Evolutionary conservation across 92 coral and sea anemone genomes (phyloP), one percentile per base, ranked within the genome.

Genomic region (Isaurus tuberculatus): DNA sequence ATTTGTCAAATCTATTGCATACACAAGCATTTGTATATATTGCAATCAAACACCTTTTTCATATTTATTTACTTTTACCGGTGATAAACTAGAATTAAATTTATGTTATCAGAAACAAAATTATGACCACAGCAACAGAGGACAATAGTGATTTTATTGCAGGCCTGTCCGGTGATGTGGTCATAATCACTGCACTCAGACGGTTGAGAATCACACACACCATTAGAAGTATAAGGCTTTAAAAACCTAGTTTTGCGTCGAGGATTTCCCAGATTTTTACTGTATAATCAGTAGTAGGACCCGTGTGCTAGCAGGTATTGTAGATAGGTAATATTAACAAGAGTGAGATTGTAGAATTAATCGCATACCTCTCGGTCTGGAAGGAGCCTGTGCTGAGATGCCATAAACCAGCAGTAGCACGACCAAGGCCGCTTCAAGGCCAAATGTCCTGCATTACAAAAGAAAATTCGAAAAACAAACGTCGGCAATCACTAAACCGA

Each of bases 381-480:
- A 74, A 72, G 70, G 89, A 92, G 91, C 97, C 92, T 86, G 97
- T 89, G 94, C 89, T 86, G 91, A 93, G 88, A 91, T 86, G 77
- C 94, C 97, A 77, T 84, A 86, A 61, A 86, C 80, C 82, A 77
- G 68, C 86, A 90, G 55, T 74, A 93, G 80, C 82, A 91, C 83
- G 88, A 85, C 48, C 73, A 93, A 65, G 85, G 93, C 90, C 74
- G 87, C 84, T 77, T 91, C 80, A 66, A 88, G 68, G 80, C 94
- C 92, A 71, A 83, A 73, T 70, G 91, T 72, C 93, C 97, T 93
- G 88, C 46, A 81, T 43, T 53, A 36, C 67, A 79, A 55, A 88
- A 42, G 57, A 79, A 70, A 34, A 31, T 13, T 20, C 26, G 30
- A 17, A 49, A 46, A 71, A 80, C 26, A 48, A 16, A 32, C 25